Evolutionary conservation across 2,888 invertebrate species (phyloP), one percentile per base, ranked within the genome.

Genomic region (Pandemis cinnamomeana): DNA sequence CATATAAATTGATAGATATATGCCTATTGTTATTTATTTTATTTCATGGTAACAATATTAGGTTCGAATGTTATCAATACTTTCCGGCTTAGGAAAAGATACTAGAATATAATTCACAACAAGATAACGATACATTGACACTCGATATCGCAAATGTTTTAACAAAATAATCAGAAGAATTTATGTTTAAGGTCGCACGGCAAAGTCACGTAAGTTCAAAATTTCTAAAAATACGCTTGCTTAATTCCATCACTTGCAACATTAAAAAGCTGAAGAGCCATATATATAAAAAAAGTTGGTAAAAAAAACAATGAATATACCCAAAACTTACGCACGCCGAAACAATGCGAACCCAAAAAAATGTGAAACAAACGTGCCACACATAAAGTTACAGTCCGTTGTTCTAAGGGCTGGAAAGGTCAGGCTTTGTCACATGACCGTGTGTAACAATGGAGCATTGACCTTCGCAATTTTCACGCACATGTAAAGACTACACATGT

Each of bases 371-470:
- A 71, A 67, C 46, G 46, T 71, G 70, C 67, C 66, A 62, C 62
- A 71, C 74, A 55, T 55, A 63, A 71, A 62, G 53, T 71, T 67
- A 46, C 46, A 74, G 41, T 74, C 71, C 68, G 62, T 69, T 72
- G 70, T 74, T 73, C 61, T 66, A 74, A 74, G 74, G 74, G 70
- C 74, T 58, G 67, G 67, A 74, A 71, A 74, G 74, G 74, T 74
- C 74, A 69, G 41, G 51, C 51, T 74, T 74, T 70, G 73, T 70
- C 70, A 42, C 44, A 42, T 63, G 48, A 60, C 68, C 64, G 51
- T 46, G 67, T 67, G 51, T 51, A n/a, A 74, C 74, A 71, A 74
- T 62, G 67, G 70, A 67, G 67, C 67, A 69, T 66, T 70, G 73
- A 71, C 74, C 71, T 74, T 70, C 67, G 66, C 66, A 53, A 62